A percentile compares a stretch with the other conserved stretches of the same genome.
These are phyloP conservation scores for Furcifer pardalis DNA, from an alignment of 2,797 vertebrate species.

Conservation along the genomic window DNA sequence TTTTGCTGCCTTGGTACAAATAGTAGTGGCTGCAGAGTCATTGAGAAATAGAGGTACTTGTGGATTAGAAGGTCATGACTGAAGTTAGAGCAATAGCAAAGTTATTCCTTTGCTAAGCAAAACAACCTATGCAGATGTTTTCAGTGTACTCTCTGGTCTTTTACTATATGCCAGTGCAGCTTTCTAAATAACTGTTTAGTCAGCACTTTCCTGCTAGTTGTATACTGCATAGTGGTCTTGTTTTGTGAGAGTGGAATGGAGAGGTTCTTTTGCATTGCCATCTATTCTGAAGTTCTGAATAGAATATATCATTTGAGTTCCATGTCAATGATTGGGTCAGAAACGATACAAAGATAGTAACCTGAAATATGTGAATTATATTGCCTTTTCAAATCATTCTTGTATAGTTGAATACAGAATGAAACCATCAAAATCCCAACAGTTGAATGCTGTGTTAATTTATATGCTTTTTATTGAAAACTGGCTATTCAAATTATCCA, in stretches of 20 bases:
- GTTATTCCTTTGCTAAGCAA: background rate
- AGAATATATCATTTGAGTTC: background rate
- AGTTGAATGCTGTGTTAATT: background rate
- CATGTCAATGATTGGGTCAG: background rate
- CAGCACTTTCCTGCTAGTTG: too few species aligned
- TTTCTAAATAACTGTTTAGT: too few species aligned
- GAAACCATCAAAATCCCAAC: background rate
- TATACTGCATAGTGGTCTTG: constrained; percentile 43
- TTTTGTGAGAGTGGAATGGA: constrained; percentile 21
- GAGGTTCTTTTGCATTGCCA: background rate
- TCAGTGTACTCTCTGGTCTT: background rate
- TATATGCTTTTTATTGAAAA: constrained; percentile 30
- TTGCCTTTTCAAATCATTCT: too few species aligned
- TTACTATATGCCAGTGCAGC: background rate
- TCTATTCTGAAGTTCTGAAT: background rate
- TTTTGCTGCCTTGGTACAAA: too few species aligned
- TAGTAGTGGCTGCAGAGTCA: background rate
- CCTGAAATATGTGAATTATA: background rate
- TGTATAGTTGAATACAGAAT: background rate
- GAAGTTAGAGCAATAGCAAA: background rate
- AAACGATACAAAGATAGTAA: background rate
- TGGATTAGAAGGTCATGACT: background rate
- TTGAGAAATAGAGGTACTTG: background rate
- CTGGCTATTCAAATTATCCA: constrained; percentile 21
- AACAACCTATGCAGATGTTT: background rate